phyloP scores from a whole-genome alignment of 2,113 vertebrate genomes.

The Irena cyanogastra region DNA sequence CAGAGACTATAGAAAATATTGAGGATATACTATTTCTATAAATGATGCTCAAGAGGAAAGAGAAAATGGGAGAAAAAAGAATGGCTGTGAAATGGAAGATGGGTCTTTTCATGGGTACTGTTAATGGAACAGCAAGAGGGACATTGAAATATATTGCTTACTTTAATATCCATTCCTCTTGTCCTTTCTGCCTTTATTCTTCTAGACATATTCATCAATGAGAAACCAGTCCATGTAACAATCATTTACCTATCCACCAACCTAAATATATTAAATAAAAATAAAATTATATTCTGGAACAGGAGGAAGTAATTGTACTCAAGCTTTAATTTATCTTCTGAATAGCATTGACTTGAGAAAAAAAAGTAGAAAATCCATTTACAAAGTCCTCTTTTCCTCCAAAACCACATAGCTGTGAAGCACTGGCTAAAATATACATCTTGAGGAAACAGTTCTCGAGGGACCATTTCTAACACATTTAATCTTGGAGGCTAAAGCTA shows the following conservation, averaged over 20 bases:
- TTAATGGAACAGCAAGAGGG: slow-evolving; percentile 3
- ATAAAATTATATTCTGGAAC: not conserved
- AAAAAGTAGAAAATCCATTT: not conserved
- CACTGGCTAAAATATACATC: not conserved
- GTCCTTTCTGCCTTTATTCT: not conserved
- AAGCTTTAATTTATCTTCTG: not conserved
- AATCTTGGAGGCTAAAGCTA: not conserved
- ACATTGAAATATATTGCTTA: slow-evolving; percentile 13
- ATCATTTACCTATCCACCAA: slow-evolving; percentile 9
- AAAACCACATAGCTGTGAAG: not conserved
- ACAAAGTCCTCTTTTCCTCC: not conserved
- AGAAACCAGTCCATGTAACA: slow-evolving; percentile 3
- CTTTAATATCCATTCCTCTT: slow-evolving; percentile 10
- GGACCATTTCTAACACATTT: not conserved
- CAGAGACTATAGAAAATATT: slow-evolving; percentile 23
- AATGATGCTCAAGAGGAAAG: not conserved
- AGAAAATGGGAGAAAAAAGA: slow-evolving; percentile 2
- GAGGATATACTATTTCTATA: not conserved
- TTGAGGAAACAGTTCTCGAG: not conserved
- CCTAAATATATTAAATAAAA: not conserved
- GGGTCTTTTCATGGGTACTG: not conserved
- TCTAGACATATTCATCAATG: slow-evolving; percentile 14
- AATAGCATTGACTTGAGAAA: not conserved
- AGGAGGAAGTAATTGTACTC: not conserved
- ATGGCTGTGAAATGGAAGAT: not conserved